A percentile compares a stretch with the other conserved stretches of the same genome.
phyloP scores from a whole-genome alignment of 2,888 invertebrate genomes.

The Aproaerema taeniolella region DNA sequence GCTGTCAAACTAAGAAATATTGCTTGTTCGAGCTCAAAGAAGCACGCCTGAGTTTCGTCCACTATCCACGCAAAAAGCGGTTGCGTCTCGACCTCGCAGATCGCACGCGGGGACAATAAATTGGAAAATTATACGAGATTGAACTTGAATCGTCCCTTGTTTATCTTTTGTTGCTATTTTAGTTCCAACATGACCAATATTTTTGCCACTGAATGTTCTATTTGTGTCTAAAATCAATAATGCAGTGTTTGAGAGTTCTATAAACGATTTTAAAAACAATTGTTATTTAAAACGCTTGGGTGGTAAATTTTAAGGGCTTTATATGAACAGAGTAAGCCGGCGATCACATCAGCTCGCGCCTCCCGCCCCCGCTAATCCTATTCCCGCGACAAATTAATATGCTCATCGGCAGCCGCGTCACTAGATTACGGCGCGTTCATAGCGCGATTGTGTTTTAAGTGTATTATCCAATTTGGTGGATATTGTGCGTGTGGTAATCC shows the following conservation, averaged over 20 bases:
- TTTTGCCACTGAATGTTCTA: too few relatives aligned
- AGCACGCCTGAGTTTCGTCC: conserved; percentile 34
- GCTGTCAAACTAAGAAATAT: conserved; percentile 70
- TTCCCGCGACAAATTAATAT: conserved; percentile 74
- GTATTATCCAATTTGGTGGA: conserved; percentile 81
- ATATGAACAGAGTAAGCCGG: conserved; percentile 43
- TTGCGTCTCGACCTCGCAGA: conserved; percentile 24
- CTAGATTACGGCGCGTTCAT: conserved; percentile 73
- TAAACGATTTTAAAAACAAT: too few relatives aligned
- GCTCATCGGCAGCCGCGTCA: conserved; percentile 74
- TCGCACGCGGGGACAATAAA: too few relatives aligned
- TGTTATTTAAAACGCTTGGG: too few relatives aligned
- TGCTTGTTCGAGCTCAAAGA: conserved; percentile 35
- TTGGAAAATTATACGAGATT: too few relatives aligned
- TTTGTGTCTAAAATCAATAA: too few relatives aligned
- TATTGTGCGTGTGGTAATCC: conserved; percentile 77
- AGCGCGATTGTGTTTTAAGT: conserved; percentile 80
- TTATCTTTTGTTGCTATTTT: too few relatives aligned
- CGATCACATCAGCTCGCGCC: conserved; percentile 40
- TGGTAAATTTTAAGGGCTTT: conserved; percentile 43
- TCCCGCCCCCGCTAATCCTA: conserved; percentile 55
- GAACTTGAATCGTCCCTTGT: too few relatives aligned
- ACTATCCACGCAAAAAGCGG: conserved; percentile 29
- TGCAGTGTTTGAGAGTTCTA: too few relatives aligned
- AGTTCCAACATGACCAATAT: too few relatives aligned